Base-by-base conservation (phyloP, 2,113 vertebrate species). In the Neomonachus schauinslandi region DNA sequence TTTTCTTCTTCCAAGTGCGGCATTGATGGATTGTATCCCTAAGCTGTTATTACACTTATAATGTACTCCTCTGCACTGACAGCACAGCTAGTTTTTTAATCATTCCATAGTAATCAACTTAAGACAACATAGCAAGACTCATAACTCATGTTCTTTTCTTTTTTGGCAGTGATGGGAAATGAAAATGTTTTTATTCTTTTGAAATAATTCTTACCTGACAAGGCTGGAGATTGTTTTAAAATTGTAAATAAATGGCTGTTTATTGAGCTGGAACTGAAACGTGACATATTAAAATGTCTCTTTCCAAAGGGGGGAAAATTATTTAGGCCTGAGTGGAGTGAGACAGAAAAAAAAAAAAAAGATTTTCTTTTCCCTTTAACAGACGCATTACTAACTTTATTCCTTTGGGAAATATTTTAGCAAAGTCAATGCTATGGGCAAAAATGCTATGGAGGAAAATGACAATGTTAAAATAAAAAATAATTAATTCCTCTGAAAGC, bases 1-100 rank as follows among this genome's bases (percentile, higher is more conserved):
- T 98, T 98, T 98, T 98, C 98, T 97, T 98, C 99, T 98, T 99
- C 99, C 98, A 99, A 99, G 98, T 99, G 99, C 98, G 99, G 99
- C 99, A 98, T 99, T 99, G 99, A 99, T 99, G 99, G 99, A 99
- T 99, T 99, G 99, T 99, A 99, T 99, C 99, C 99, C 99, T 99
- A 99, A 99, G 99, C 99, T 99, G 99, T 99, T 99, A 99, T 99
- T 99, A 99, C 99, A 99, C 98, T 98, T 99, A 99, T 99, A 99
- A 99, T 99, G 99, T 99, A 99, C 99, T 99, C 99, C 98, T 99
- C 98, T 98, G 98, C 99, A 99, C 98, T 99, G 99, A 99, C 99
- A 99, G 99, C 99, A 99, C 98, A 99, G 99, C 99, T 99, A 99
- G 98, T 99, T 98, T 98, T 99, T 98, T 99, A 99, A 99, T 99